A percentile compares a stretch with the other conserved stretches of the same genome.
Evolutionary conservation across 2,113 vertebrate genomes (phyloP).

Genomic region (Candoia aspera): DNA sequence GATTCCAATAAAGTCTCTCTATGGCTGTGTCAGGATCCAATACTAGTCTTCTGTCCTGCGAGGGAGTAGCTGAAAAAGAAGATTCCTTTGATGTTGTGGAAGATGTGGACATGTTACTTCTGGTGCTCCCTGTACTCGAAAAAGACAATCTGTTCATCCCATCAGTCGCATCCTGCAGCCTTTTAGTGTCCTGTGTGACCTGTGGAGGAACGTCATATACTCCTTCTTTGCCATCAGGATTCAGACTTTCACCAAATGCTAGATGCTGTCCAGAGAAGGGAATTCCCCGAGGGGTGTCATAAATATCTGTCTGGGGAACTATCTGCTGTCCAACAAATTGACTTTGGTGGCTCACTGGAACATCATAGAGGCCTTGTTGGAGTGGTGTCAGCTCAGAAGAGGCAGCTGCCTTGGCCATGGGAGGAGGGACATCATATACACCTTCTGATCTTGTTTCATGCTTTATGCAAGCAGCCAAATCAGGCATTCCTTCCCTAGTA

Average conservation of each 20-base stretch:
- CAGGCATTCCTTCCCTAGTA: constrained; percentile 82
- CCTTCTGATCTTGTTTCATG: constrained; percentile 75
- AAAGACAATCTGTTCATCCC: constrained; percentile 92
- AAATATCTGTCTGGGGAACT: constrained; percentile 79
- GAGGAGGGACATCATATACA: constrained; percentile 90
- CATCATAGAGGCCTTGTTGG: constrained; percentile 78
- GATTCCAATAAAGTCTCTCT: constrained; percentile 81
- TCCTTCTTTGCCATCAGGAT: constrained; percentile 72
- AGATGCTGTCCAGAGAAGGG: constrained; percentile 71
- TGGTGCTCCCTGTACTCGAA: constrained; percentile 92
- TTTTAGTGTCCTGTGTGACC: constrained; percentile 72
- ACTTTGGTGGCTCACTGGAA: constrained; percentile 70
- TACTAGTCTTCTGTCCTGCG: constrained; percentile 74
- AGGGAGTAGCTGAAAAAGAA: constrained; percentile 74
- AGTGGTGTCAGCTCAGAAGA: constrained; percentile 52
- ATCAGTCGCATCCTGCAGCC: constrained; percentile 81
- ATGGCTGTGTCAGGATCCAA: constrained; percentile 86
- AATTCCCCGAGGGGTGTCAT: constrained; percentile 86
- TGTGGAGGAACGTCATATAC: constrained; percentile 86
- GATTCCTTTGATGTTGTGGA: constrained; percentile 88
- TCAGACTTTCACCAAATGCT: constrained; percentile 60
- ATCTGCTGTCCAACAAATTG: constrained; percentile 65
- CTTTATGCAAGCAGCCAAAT: constrained; percentile 81
- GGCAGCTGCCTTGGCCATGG: constrained; percentile 72
- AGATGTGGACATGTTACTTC: constrained; percentile 96